These are phyloP conservation scores for Lymantria dispar DNA, from an alignment of 2,888 invertebrate species.

Conservation along the genomic window DNA sequence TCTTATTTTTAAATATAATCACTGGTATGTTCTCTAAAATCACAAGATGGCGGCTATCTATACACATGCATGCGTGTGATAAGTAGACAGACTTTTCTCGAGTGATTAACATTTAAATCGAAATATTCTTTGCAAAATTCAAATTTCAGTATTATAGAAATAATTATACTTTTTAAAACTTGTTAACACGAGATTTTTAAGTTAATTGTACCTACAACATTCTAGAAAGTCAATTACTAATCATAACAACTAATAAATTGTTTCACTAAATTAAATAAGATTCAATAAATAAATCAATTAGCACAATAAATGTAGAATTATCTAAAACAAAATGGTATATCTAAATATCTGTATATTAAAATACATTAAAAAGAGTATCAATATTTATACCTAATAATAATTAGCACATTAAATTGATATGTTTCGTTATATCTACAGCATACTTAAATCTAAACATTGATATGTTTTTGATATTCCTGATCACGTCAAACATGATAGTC, in stretches of 20 bases:
- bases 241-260: background rate
- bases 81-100: too few relatives aligned
- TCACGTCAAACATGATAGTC: slow-evolving; percentile 62
- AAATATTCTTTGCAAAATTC: background rate
- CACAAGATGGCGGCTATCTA: too few relatives aligned
- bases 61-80: too few relatives aligned
- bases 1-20: too few relatives aligned
- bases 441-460: slow-evolving; percentile 50
- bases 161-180: too few relatives aligned
- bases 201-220: too few relatives aligned
- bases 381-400: background rate
- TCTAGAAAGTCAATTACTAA: too few relatives aligned
- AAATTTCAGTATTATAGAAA: too few relatives aligned
- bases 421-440: background rate
- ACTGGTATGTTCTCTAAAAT: too few relatives aligned
- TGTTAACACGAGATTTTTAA: too few relatives aligned
- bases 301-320: background rate
- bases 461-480: slow-evolving; percentile 80
- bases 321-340: background rate
- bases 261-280: background rate
- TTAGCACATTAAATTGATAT: slow-evolving; percentile 3
- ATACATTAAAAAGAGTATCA: background rate
- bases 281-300: background rate
- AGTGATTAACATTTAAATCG: background rate
- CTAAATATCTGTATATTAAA: background rate